Evolutionary conservation across 2,113 vertebrate genomes (phyloP), one percentile per base, ranked within the genome.

Genomic region (Thamnaconus septentrionalis): DNA sequence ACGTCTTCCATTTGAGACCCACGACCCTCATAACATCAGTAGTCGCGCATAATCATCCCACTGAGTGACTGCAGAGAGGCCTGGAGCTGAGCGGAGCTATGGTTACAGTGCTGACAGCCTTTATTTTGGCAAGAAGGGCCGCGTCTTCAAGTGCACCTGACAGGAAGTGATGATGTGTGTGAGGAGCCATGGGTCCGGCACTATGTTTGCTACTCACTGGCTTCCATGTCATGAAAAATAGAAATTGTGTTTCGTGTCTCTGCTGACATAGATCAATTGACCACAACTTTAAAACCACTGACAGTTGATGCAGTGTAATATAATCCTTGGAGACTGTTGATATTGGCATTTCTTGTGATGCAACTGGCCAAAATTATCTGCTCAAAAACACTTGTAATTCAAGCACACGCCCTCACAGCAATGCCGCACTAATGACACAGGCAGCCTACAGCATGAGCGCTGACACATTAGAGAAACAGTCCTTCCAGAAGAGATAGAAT

Each of bases 1-100:
- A 86, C 75, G 81, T 86, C 78, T 82, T 78, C 64, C 69, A 78
- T 81, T 78, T 75, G 44, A 62, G 58, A 64, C n/a, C 68, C 67
- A 55, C 46, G 0, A 49, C 62, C 44, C 45, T 66, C 56, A 5
- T 57, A 59, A 71, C 58, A 47, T 52, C 73, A 66, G 64, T 56
- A 71, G 57, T 57, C 51, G n/a, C 62, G 59, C 46, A 10, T 18
- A 41, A 73, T 61, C 48, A 5, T 31, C 67, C 10, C 64, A 56
- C 56, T 69, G 78, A 72, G 66, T 64, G 68, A 76, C 59, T 57
- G 41, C 67, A 58, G 75, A 55, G 81, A 58, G 61, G 43, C 40
- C 57, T 46, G 57, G 59, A 64, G 79, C 61, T 51, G 51, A 76
- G 59, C 43, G 5, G 44, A 73, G 74, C 79, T 87, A 68, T 3